These are phyloP conservation scores for Ostrea edulis DNA, from an alignment of 1,140 invertebrate genomes.

Conservation along the genomic window DNA sequence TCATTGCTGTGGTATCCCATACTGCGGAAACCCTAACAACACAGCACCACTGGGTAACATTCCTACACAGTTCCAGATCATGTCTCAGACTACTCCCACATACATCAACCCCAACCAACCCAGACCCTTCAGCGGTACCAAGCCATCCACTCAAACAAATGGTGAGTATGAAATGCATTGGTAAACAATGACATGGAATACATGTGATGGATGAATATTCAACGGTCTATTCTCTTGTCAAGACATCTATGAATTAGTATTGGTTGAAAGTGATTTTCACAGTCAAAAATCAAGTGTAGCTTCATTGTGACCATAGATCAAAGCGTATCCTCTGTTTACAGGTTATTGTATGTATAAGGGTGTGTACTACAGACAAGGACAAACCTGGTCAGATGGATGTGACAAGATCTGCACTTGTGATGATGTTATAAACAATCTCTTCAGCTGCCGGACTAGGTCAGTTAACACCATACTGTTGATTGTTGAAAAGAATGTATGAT, in stretches of 20 bases:
- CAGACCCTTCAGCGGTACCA: background rate
- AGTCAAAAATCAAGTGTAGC: background rate
- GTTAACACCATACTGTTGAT: background rate
- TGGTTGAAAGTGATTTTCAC: no score
- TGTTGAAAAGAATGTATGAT: no score
- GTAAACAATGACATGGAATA: no score
- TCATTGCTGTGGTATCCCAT: conserved; percentile 62
- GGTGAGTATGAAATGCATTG: background rate
- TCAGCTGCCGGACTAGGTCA: conserved; percentile 55
- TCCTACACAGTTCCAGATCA: conserved; percentile 51
- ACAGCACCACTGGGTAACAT: conserved; percentile 50
- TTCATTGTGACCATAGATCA: background rate
- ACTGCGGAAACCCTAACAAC: conserved; percentile 57
- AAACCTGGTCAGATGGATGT: conserved; percentile 60
- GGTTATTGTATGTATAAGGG: conserved; percentile 60
- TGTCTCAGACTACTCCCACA: conserved; percentile 54
- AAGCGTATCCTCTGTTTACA: conserved; percentile 20
- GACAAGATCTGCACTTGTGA: conserved; percentile 63
- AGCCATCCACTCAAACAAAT: background rate
- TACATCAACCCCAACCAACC: conserved; percentile 11
- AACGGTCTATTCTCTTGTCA: no score
- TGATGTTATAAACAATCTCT: conserved; percentile 56
- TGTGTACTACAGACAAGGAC: conserved; percentile 58
- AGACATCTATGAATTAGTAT: no score
- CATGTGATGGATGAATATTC: no score